A percentile compares a stretch with the other conserved stretches of the same genome.
Evolutionary conservation across 2,888 invertebrate genomes (phyloP).

Genomic region (Netelia virgata): DNA sequence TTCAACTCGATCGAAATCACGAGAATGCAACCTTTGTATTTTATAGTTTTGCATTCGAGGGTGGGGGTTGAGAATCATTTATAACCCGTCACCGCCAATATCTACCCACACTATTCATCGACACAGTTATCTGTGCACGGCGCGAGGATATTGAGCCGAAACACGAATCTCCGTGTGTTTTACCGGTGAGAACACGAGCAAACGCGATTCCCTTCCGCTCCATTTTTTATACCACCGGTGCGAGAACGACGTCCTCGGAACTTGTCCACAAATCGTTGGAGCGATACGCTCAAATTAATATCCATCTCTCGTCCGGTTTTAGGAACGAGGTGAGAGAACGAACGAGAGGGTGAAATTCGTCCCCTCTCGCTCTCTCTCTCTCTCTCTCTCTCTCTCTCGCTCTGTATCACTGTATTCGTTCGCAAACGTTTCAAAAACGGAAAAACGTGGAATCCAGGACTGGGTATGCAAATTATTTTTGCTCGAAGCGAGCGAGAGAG

Average conservation of each 20-base stretch:
- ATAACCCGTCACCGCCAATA: conserved; percentile 1
- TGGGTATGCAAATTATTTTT: conserved; percentile 60
- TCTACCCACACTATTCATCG: conserved; percentile 19
- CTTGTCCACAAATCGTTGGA: conserved; percentile 60
- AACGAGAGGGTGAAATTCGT: not conserved
- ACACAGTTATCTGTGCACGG: conserved; percentile 18
- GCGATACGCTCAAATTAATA: conserved; percentile 60
- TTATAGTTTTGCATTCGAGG: not conserved
- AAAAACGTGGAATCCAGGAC: conserved; percentile 12
- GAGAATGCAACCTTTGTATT: not conserved
- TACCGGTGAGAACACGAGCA: not conserved
- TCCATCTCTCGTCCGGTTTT: conserved; percentile 42
- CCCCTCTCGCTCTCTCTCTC: not conserved
- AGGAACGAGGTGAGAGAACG: not conserved
- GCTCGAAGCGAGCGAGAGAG: conserved; percentile 18
- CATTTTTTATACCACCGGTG: conserved; percentile 32
- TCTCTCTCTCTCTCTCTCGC: too few species aligned
- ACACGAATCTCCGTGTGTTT: not conserved
- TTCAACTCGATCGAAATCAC: too few species aligned
- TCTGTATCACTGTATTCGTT: not conserved
- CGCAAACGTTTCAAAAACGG: not conserved
- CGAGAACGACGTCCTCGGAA: conserved; percentile 16
- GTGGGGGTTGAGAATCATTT: conserved; percentile 14
- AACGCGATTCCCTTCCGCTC: conserved; percentile 44
- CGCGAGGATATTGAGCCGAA: not conserved